Evolutionary conservation across 2,888 invertebrate species (phyloP).

Genomic region (Odontomyia ornata): DNA sequence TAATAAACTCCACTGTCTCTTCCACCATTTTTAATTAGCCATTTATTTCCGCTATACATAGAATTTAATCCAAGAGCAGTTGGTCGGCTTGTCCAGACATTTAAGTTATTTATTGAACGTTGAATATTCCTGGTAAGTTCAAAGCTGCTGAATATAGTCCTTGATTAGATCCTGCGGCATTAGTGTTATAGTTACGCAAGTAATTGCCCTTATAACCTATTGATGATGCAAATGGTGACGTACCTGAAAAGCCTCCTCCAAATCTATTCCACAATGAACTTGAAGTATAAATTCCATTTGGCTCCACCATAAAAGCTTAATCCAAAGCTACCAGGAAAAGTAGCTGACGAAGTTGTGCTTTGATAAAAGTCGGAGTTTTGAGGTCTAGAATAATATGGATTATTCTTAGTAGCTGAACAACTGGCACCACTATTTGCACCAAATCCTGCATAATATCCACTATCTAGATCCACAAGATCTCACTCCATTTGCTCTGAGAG

Average conservation of each 20-base stretch:
- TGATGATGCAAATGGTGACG: background rate
- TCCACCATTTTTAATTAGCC: slow-evolving; percentile 3
- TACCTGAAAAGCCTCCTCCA: background rate
- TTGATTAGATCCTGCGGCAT: background rate
- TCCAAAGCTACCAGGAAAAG: no score
- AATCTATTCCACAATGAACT: background rate
- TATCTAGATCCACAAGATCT: background rate
- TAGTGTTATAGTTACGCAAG: background rate
- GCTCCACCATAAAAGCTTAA: no score
- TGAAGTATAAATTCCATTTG: no score
- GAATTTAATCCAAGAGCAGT: background rate
- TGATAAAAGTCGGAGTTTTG: background rate
- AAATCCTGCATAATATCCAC: background rate
- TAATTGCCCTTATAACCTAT: background rate
- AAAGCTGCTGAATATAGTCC: no score
- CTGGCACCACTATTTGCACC: background rate
- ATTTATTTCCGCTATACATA: slow-evolving; percentile 12
- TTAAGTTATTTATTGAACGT: background rate
- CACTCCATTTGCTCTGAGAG: slow-evolving; percentile 4
- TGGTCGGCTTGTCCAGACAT: background rate
- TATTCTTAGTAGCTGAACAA: background rate
- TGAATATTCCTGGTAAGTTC: background rate
- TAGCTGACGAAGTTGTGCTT: no score
- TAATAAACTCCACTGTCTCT: background rate
- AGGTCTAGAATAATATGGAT: background rate